These are phyloP conservation scores for Belgica antarctica DNA, from an alignment of 2,888 invertebrate genomes.

Conservation along the genomic window DNA sequence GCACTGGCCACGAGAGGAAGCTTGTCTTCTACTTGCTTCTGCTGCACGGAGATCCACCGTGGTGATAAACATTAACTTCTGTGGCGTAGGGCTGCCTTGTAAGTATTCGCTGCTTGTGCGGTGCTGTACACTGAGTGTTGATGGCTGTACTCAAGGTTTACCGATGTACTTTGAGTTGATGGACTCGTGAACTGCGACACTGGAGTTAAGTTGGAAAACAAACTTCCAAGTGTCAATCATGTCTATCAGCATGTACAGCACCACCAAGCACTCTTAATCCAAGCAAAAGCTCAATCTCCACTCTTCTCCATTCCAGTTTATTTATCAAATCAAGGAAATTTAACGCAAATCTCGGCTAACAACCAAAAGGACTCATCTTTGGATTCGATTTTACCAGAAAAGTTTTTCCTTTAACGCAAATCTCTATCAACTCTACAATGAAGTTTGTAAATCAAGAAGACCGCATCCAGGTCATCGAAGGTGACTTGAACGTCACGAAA, in stretches of 20 bases:
- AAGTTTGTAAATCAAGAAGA: slow-evolving; percentile 35
- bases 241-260: too few relatives aligned
- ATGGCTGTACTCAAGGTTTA: too few relatives aligned
- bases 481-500: neutral
- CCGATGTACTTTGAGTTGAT: too few relatives aligned
- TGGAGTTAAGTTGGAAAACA: too few relatives aligned
- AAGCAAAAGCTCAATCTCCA: neutral
- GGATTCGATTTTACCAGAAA: slow-evolving; percentile 12
- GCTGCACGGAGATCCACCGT: slow-evolving; percentile 33
- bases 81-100: slow-evolving; percentile 37
- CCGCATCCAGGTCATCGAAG: slow-evolving; percentile 33
- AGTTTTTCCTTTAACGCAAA: too few relatives aligned
- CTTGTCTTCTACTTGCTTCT: neutral
- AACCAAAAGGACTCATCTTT: neutral
- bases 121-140: too few relatives aligned
- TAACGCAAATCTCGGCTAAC: slow-evolving; percentile 15
- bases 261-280: neutral
- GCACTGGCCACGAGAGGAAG: slow-evolving; percentile 29
- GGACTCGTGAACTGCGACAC: too few relatives aligned
- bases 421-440: too few relatives aligned
- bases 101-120: neutral
- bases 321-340: slow-evolving; percentile 39
- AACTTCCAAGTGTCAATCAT: too few relatives aligned
- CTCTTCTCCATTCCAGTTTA: neutral
- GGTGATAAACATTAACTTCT: neutral